A percentile compares a stretch with the other conserved stretches of the same genome.
These are phyloP conservation scores for Teleiodes luculella DNA, from an alignment of 2,888 invertebrate genomes.

Conservation along the genomic window DNA sequence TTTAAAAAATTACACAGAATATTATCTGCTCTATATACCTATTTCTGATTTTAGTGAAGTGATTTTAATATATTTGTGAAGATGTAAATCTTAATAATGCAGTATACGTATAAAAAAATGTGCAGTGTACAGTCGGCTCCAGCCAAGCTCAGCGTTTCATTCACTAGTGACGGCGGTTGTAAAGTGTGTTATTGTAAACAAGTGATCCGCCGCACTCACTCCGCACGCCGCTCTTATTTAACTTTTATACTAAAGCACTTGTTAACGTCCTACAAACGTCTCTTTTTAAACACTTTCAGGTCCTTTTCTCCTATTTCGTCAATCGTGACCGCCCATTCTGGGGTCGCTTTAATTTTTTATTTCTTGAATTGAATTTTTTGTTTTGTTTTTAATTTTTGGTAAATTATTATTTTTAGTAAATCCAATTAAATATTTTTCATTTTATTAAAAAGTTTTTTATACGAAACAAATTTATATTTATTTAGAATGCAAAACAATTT, in stretches of 20 bases:
- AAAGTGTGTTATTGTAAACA: conserved; percentile 28
- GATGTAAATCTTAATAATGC: not conserved
- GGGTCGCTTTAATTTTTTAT: not conserved
- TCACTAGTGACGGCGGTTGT: conserved; percentile 11
- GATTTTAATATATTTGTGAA: no score
- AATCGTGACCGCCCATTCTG: not conserved
- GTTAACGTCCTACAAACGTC: not conserved
- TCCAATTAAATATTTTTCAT: no score
- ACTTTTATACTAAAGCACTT: conserved; percentile 10
- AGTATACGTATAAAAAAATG: not conserved
- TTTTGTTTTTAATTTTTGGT: no score
- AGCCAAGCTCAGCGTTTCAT: not conserved
- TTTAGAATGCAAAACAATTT: no score
- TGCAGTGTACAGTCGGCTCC: not conserved
- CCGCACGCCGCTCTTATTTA: conserved; percentile 1
- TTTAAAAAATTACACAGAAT: no score
- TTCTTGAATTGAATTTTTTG: not conserved
- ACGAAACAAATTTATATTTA: no score
- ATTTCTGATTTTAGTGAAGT: no score
- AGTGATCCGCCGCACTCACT: conserved; percentile 30
- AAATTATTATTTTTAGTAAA: no score
- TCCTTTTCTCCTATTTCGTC: not conserved
- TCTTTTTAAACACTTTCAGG: not conserved
- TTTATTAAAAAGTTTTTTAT: no score
- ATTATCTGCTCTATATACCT: no score